Percentiles rank a stretch among this genome's conserved stretches.
Conservation (phyloP, 2,888 invertebrate genomes). For the Platycnemis pennipes region DNA sequence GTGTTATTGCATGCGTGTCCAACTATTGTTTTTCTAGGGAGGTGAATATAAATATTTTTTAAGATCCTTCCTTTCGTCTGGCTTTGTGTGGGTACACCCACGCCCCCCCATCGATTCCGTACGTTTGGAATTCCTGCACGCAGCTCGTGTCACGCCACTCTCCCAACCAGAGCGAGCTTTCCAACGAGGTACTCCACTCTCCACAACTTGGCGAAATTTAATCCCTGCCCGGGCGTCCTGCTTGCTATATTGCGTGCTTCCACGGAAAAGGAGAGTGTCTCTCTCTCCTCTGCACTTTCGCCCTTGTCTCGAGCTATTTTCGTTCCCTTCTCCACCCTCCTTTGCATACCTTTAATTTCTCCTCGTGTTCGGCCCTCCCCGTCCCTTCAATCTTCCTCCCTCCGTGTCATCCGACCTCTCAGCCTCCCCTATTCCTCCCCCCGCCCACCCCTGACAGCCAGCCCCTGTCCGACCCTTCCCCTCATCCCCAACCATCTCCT, state of each 20-base stretch:
- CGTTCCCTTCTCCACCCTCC: neutral
- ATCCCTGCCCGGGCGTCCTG: neutral
- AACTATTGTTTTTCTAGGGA: too few species aligned
- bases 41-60: too few species aligned
- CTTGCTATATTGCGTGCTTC: neutral
- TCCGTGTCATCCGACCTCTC: conserved; percentile 13
- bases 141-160: neutral
- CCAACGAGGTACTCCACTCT: neutral
- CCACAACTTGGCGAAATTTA: conserved; percentile 23
- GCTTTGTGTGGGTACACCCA: neutral
- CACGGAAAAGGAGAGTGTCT: neutral
- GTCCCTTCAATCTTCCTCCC: neutral
- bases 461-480: neutral
- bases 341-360: conserved; percentile 34
- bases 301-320: neutral
- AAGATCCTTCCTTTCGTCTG: neutral
- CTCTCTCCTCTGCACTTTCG: neutral
- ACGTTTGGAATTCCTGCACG: neutral
- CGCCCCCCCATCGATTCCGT: neutral
- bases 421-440: neutral
- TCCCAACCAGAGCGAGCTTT: neutral
- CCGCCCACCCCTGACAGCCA: neutral
- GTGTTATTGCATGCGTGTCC: too few species aligned
- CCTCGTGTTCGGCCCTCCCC: neutral
- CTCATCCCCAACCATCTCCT: neutral